These are phyloP conservation scores for Amiota mariae DNA, from an alignment of 2,888 invertebrate genomes.

Conservation along the genomic window DNA sequence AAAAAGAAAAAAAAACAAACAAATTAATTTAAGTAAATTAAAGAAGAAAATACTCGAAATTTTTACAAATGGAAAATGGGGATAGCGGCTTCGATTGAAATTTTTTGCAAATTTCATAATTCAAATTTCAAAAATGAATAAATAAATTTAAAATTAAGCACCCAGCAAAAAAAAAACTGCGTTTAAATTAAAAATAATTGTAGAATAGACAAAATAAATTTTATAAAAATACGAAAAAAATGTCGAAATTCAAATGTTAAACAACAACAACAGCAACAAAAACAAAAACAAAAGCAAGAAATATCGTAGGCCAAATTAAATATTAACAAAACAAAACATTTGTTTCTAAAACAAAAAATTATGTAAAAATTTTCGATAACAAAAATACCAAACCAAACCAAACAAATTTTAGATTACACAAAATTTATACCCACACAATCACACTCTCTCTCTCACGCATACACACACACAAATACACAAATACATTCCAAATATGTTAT, in stretches of 20 bases:
- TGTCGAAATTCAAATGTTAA: slow-evolving; percentile 27
- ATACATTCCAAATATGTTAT: slow-evolving; percentile 59
- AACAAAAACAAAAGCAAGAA: slow-evolving; percentile 28
- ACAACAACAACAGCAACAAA: slow-evolving; percentile 25
- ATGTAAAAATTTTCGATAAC: neutral
- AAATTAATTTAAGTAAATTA: neutral
- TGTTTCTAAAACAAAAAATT: neutral
- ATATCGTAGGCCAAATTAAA: slow-evolving; percentile 44
- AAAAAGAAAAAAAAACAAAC: slow-evolving; percentile 30
- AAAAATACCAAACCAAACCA: slow-evolving; percentile 1
- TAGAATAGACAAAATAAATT: slow-evolving; percentile 9
- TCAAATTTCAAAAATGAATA: neutral
- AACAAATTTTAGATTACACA: neutral
- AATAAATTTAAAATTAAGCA: neutral
- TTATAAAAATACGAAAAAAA: slow-evolving; percentile 25
- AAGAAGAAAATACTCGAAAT: slow-evolving; percentile 20
- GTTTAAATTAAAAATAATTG: slow-evolving; percentile 9
- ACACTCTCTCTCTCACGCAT: slow-evolving; percentile 14
- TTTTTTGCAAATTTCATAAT: slow-evolving; percentile 8
- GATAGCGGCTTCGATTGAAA: neutral
- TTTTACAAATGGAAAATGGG: neutral
- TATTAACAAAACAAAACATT: neutral
- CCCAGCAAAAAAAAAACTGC: neutral
- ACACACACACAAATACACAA: slow-evolving; percentile 45
- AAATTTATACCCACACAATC: slow-evolving; percentile 1